phyloP scores from a whole-genome alignment of 2,797 vertebrate genomes.

The Eutrigla gurnardus region DNA sequence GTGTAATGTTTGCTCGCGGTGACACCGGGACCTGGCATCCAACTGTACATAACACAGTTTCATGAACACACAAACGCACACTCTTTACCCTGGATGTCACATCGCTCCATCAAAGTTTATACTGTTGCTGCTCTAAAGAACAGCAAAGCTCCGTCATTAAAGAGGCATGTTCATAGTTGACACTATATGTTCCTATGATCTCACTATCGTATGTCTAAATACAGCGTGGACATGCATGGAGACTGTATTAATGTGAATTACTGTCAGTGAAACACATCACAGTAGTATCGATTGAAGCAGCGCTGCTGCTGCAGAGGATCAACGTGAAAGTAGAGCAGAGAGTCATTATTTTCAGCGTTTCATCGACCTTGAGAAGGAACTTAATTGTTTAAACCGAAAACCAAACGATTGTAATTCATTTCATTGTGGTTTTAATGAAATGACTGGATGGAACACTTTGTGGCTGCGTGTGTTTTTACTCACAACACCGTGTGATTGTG shows the following conservation, averaged over 20 bases:
- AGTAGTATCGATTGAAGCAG: conserved; percentile 50
- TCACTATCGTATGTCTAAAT: conserved; percentile 1
- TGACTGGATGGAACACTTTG: conserved; percentile 12
- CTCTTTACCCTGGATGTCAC: conserved; percentile 47
- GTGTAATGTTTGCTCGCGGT: neutral
- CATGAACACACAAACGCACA: conserved; percentile 38
- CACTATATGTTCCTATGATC: neutral
- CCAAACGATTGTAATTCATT: conserved; percentile 62
- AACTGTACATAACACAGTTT: conserved; percentile 30
- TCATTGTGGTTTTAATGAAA: conserved; percentile 9
- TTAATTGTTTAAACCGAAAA: conserved; percentile 63
- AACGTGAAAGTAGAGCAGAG: conserved; percentile 37
- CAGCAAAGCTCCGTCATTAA: conserved; percentile 40
- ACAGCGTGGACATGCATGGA: conserved; percentile 2
- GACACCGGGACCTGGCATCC: conserved; percentile 20
- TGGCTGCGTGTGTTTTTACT: neutral
- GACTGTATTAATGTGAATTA: conserved; percentile 30
- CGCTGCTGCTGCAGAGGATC: conserved; percentile 38
- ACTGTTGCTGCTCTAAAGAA: conserved; percentile 30
- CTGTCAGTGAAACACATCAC: conserved; percentile 39
- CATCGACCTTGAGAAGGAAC: conserved; percentile 50
- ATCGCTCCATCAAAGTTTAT: conserved; percentile 35
- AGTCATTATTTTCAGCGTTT: conserved; percentile 69
- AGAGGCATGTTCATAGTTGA: conserved; percentile 24
- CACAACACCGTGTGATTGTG: neutral